Evolutionary conservation across 2,797 vertebrate genomes (phyloP), one percentile per base, ranked within the genome.

Genomic region (Lycodopsis pacificus): DNA sequence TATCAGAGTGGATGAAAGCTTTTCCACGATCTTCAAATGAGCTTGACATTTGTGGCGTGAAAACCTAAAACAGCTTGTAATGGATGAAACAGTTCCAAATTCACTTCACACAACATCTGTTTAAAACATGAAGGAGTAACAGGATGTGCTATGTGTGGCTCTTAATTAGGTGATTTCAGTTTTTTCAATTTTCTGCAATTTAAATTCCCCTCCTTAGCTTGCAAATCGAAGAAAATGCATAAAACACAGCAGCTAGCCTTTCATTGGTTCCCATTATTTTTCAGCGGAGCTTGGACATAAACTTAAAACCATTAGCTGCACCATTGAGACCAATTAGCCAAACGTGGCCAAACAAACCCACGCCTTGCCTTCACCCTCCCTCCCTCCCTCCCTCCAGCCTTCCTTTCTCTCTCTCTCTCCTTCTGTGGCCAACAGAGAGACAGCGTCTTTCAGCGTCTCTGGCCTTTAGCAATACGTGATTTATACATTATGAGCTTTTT

Each of bases 251-350:
- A 77, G 71, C 64, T 64, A 59, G 40, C 27, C 3, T 48, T 62
- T 79, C 66, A 67, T 61, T 76, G 77, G 54, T 77, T 88, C 42
- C 76, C 65, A 77, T 79, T 85, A 73, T 80, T 90, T 84, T 86
- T 83, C 74, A 77, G 68, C 57, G 53, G 74, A 80, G 70, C 75
- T 77, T 73, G 73, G 75, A 76, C 77, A 75, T 90, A 89, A 90
- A 92, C 76, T 71, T 87, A 82, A 90, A 93, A 92, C 82, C 79
- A 91, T 94, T 92, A 92, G 86, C 79, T 57, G 84, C 82, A 81
- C 91, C 85, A 63, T 67, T 58, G 89, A 91, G 90, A 88, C 89
- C 88, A 92, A 83, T 93, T 92, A 92, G 85, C 76, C 32, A 66
- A 85, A 88, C 27, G 27, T 66, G 68, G 82, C 79, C 81, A 88